Conservation (phyloP, 2,888 invertebrate species). For the Diarsia rubi region DNA sequence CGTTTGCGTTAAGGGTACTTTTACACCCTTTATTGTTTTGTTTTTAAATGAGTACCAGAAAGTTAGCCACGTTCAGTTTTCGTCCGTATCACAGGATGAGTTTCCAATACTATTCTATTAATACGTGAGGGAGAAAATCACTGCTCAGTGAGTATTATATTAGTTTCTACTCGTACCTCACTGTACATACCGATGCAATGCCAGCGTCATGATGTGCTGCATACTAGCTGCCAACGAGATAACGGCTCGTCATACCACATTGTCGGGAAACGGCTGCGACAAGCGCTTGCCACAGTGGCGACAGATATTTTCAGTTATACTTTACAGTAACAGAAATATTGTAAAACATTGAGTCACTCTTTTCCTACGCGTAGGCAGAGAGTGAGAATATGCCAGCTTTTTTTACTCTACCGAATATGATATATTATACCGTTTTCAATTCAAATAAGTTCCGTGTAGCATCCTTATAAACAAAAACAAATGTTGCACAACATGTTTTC, state of each 20-base stretch:
- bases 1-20: too few relatives aligned
- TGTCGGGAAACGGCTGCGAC: slow-evolving; percentile 61
- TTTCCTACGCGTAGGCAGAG: background rate
- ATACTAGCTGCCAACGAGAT: slow-evolving; percentile 70
- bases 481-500: background rate
- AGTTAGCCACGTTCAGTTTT: background rate
- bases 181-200: slow-evolving; percentile 15
- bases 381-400: background rate
- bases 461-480: background rate
- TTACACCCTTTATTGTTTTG: too few relatives aligned
- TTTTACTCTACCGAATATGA: background rate
- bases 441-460: background rate
- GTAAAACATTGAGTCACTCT: background rate
- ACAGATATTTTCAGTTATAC: slow-evolving; percentile 23
- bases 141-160: background rate
- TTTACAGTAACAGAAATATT: background rate
- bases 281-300: slow-evolving; percentile 48
- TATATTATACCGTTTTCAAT: background rate
- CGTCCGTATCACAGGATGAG: too few relatives aligned
- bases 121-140: background rate
- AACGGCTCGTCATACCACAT: slow-evolving; percentile 72
- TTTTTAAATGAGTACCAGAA: too few relatives aligned
- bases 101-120: background rate
- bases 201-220: slow-evolving; percentile 29
- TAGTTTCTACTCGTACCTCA: slow-evolving; percentile 1